These are phyloP conservation scores for Erebia aethiops DNA, from an alignment of 2,888 invertebrate species.

Conservation along the genomic window DNA sequence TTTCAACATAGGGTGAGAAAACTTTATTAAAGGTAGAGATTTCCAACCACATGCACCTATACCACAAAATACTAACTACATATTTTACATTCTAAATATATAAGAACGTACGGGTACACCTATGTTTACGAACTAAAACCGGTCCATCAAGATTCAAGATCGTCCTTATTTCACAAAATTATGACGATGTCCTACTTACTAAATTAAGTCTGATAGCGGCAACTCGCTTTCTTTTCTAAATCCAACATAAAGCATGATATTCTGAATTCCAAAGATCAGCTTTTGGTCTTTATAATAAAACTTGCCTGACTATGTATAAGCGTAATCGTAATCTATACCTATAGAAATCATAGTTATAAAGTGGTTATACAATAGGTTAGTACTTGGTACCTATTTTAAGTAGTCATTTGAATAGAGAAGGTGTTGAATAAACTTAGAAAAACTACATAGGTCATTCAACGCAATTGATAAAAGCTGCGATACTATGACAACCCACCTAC, in stretches of 20 bases:
- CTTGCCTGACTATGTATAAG: background rate
- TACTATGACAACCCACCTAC: too few species aligned
- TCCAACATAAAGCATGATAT: background rate
- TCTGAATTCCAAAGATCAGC: background rate
- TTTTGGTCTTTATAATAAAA: background rate
- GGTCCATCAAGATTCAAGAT: conserved; percentile 17
- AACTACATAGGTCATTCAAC: too few species aligned
- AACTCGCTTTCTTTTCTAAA: conserved; percentile 31
- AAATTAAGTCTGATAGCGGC: conserved; percentile 16
- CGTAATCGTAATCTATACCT: background rate
- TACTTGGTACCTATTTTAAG: too few species aligned
- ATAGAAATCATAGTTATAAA: too few species aligned
- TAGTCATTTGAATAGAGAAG: too few species aligned
- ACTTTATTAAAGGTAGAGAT: background rate
- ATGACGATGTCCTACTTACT: conserved; percentile 19
- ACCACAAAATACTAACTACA: background rate
- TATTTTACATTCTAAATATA: background rate
- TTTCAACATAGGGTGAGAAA: too few species aligned
- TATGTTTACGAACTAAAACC: conserved; percentile 8
- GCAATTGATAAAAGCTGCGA: too few species aligned
- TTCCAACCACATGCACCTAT: background rate
- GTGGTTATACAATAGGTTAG: too few species aligned
- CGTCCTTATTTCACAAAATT: conserved; percentile 22
- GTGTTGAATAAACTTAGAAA: too few species aligned
- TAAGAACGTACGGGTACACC: background rate